phyloP scores from a whole-genome alignment of 2,797 vertebrate species.

The Neosilurus hyrtlii region DNA sequence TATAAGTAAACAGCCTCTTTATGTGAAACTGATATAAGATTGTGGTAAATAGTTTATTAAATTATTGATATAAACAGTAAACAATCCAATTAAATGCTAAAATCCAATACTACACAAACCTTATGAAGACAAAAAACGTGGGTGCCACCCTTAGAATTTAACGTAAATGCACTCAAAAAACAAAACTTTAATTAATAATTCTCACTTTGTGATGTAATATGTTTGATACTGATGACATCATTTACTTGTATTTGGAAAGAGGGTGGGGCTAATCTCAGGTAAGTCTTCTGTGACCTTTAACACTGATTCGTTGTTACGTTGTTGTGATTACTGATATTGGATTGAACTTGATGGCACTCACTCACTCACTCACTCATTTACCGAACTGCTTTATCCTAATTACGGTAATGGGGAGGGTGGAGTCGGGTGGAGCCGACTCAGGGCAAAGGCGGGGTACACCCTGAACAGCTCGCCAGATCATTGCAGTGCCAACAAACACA shows the following conservation, averaged over 20 bases:
- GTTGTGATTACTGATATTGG: background rate
- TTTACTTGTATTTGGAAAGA: too few species aligned
- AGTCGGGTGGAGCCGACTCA: too few species aligned
- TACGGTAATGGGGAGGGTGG: too few species aligned
- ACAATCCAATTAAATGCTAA: background rate
- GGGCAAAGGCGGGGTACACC: too few species aligned
- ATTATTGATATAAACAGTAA: background rate
- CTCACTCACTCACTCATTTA: too few species aligned
- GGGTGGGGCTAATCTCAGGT: background rate
- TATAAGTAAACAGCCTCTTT: too few species aligned
- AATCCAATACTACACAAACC: background rate
- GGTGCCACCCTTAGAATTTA: background rate
- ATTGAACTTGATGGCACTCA: too few species aligned
- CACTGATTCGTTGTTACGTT: background rate
- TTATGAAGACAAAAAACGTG: background rate
- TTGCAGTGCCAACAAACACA: too few species aligned
- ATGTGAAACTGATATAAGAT: background rate
- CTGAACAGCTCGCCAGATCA: too few species aligned
- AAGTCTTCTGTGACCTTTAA: background rate
- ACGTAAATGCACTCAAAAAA: background rate
- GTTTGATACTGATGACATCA: background rate
- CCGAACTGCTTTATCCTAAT: too few species aligned
- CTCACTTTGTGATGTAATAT: background rate
- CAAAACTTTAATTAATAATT: too few species aligned
- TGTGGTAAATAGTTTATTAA: background rate